A percentile compares a stretch with the other conserved stretches of the same genome.
Evolutionary conservation across 2,888 invertebrate species (phyloP).

Genomic region (Eupithecia exiguata): DNA sequence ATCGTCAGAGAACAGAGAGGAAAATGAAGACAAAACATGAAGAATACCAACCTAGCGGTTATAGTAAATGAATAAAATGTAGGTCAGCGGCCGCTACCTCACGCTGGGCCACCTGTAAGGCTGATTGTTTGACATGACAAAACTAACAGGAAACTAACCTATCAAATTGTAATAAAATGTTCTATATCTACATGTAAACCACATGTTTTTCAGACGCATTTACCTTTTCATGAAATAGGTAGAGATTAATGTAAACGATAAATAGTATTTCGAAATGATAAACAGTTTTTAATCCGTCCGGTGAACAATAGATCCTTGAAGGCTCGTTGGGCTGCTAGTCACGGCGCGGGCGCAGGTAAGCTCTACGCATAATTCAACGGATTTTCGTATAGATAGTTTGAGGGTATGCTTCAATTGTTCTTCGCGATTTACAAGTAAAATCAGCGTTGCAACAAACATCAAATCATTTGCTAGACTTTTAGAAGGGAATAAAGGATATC

Average conservation of each 20-base stretch:
- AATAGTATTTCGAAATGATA: conserved; percentile 11
- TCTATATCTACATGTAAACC: neutral
- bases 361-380: conserved; percentile 43
- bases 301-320: conserved; percentile 51
- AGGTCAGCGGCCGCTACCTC: neutral
- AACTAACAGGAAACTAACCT: neutral
- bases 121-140: neutral
- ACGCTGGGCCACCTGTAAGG: neutral
- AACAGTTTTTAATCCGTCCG: conserved; percentile 27
- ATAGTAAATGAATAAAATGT: neutral
- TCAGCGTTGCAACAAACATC: conserved; percentile 27
- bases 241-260: neutral
- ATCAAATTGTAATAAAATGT: neutral
- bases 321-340: conserved; percentile 51
- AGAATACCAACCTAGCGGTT: neutral
- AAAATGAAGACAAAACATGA: neutral
- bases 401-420: conserved; percentile 39
- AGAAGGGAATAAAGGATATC: conserved; percentile 31
- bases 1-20: neutral
- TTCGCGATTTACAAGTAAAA: conserved; percentile 41
- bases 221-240: neutral
- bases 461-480: conserved; percentile 26
- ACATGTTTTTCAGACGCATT: neutral
- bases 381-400: conserved; percentile 41
- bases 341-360: conserved; percentile 49